A percentile compares a stretch with the other conserved stretches of the same genome.
These are phyloP conservation scores for Blastobasis lacticolella DNA, from an alignment of 2,888 invertebrate genomes.

Conservation along the genomic window DNA sequence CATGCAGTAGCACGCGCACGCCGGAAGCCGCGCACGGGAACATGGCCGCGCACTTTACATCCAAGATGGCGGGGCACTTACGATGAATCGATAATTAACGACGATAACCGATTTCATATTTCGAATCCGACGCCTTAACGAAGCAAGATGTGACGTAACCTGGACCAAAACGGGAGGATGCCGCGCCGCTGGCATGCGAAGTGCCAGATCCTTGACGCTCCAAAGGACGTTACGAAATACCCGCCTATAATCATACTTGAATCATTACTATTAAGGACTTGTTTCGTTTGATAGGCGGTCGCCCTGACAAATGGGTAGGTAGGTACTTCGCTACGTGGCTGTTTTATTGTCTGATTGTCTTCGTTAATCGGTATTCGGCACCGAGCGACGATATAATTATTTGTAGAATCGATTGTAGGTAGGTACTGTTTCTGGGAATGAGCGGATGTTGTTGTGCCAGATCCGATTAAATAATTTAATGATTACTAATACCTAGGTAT, in stretches of 20 bases:
- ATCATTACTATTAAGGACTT: constrained; percentile 38
- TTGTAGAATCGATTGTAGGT: constrained; percentile 3
- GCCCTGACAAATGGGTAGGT: constrained; percentile 22
- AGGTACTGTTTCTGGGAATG: not conserved
- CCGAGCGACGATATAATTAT: not conserved
- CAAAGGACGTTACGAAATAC: constrained; percentile 44
- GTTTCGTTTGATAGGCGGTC: constrained; percentile 49
- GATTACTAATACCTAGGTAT: no score
- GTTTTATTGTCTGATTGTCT: constrained; percentile 52
- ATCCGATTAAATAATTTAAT: not conserved
- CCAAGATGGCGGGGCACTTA: constrained; percentile 65
- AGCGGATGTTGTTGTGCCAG: not conserved
- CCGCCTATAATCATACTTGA: constrained; percentile 22
- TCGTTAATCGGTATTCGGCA: constrained; percentile 28
- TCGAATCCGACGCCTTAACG: constrained; percentile 53
- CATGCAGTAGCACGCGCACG: constrained; percentile 63
- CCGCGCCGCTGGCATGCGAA: constrained; percentile 33
- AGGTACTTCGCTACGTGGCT: constrained; percentile 32
- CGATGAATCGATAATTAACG: constrained; percentile 69
- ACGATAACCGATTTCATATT: constrained; percentile 68
- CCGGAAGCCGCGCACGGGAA: constrained; percentile 67
- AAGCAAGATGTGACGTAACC: constrained; percentile 61
- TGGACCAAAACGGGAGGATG: constrained; percentile 41
- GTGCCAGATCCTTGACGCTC: constrained; percentile 45
- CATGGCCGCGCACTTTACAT: constrained; percentile 57